phyloP scores from a whole-genome alignment of 2,113 vertebrate genomes.

The Gymnorhina tibicen region DNA sequence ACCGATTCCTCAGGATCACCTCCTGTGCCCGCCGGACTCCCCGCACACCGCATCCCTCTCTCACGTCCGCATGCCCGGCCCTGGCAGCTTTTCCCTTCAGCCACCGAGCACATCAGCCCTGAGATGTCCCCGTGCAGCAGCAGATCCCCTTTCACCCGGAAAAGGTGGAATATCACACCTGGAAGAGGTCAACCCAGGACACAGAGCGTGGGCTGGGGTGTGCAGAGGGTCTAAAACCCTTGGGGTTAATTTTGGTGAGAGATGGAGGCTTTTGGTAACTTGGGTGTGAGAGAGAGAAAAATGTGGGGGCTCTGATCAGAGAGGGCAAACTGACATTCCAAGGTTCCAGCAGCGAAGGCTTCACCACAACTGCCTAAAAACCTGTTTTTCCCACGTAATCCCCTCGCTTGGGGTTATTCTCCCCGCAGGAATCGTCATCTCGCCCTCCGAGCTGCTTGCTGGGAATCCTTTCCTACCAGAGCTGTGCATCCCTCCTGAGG shows the following conservation, averaged over 20 bases:
- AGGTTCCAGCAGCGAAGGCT: background rate
- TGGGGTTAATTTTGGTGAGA: background rate
- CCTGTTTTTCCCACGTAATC: background rate
- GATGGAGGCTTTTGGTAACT: background rate
- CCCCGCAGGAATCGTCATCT: background rate
- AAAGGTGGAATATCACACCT: background rate
- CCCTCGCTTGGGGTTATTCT: background rate
- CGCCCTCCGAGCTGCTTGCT: background rate
- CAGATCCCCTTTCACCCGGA: background rate
- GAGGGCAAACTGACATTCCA: background rate
- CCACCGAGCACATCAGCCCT: background rate
- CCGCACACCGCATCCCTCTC: background rate
- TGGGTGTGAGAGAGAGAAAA: background rate
- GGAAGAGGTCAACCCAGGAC: background rate
- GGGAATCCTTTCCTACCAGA: background rate
- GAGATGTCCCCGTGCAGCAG: background rate
- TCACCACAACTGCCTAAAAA: background rate
- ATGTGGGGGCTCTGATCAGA: background rate
- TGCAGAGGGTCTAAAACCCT: background rate
- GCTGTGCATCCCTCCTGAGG: background rate
- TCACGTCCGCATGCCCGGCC: background rate
- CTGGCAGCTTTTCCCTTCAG: background rate
- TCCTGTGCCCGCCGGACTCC: background rate
- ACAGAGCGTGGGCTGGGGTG: background rate
- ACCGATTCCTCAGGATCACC: background rate